phyloP scores from a whole-genome alignment of 2,113 vertebrate genomes.

The Cricetomys ansorgei region DNA sequence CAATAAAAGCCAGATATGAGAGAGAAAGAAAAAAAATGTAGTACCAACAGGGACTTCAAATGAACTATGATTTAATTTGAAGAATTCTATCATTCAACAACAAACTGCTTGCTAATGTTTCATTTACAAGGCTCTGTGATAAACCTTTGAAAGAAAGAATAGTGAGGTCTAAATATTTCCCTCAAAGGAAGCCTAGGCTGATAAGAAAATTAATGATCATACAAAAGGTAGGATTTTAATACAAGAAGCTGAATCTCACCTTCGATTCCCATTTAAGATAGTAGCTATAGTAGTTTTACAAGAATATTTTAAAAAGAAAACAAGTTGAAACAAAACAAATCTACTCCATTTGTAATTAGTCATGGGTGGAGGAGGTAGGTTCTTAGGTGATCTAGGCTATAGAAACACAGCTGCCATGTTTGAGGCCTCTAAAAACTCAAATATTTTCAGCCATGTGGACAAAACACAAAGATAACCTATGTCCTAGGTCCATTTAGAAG shows the following conservation, averaged over 20 bases:
- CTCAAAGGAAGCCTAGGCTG: constrained; percentile 17
- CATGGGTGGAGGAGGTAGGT: background rate
- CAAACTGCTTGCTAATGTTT: background rate
- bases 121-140: background rate
- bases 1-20: constrained; percentile 5
- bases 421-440: background rate
- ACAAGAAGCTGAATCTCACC: constrained; percentile 6
- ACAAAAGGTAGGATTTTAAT: background rate
- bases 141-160: constrained; percentile 26
- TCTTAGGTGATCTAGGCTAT: background rate
- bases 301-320: background rate
- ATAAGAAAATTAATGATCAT: background rate
- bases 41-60: constrained; percentile 17
- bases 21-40: constrained; percentile 32
- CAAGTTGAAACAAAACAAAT: background rate
- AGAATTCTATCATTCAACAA: constrained; percentile 25
- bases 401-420: background rate
- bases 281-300: background rate
- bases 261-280: background rate
- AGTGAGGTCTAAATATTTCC: background rate
- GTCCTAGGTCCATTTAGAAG: background rate
- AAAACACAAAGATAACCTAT: background rate
- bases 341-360: background rate
- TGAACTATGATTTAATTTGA: constrained; percentile 51
- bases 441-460: background rate